A percentile compares a stretch with the other conserved stretches of the same genome.
Evolutionary conservation across 2,888 invertebrate genomes (phyloP).

Genomic region (Caenorhabditis sp.): DNA sequence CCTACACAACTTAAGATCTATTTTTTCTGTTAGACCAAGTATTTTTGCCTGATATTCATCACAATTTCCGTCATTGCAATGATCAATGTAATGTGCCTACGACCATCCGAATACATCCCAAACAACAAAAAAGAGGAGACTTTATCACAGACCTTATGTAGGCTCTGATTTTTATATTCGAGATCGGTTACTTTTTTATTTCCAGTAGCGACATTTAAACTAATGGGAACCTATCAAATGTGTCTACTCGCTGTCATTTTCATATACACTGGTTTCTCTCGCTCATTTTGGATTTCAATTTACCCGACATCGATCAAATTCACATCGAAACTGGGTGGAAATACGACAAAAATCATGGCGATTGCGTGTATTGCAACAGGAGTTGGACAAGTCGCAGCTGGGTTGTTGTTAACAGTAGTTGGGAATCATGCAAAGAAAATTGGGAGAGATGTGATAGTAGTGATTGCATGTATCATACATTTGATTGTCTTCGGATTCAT

Average conservation of each 20-base stretch:
- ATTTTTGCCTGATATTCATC: slow-evolving; percentile 19
- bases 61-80: slow-evolving; percentile 18
- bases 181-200: no score
- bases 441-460: slow-evolving; percentile 30
- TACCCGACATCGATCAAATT: slow-evolving; percentile 40
- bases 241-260: slow-evolving; percentile 28
- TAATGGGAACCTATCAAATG: slow-evolving; percentile 24
- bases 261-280: slow-evolving; percentile 33
- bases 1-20: not conserved
- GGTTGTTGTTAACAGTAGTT: slow-evolving; percentile 18
- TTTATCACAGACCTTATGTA: slow-evolving; percentile 14
- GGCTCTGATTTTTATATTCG: no score
- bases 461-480: slow-evolving; percentile 16
- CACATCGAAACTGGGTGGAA: slow-evolving; percentile 24
- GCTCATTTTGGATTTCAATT: slow-evolving; percentile 41
- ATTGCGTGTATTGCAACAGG: slow-evolving; percentile 33
- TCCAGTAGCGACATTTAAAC: slow-evolving; percentile 24
- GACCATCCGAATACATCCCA: slow-evolving; percentile 19
- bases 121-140: slow-evolving; percentile 21
- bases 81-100: slow-evolving; percentile 17
- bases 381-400: slow-evolving; percentile 34
- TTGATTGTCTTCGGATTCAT: slow-evolving; percentile 15
- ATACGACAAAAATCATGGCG: slow-evolving; percentile 30
- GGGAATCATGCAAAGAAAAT: slow-evolving; percentile 22
- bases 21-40: slow-evolving; percentile 5